Evolutionary conservation across 2,113 vertebrate genomes (phyloP).

Genomic region (Equus przewalskii): DNA sequence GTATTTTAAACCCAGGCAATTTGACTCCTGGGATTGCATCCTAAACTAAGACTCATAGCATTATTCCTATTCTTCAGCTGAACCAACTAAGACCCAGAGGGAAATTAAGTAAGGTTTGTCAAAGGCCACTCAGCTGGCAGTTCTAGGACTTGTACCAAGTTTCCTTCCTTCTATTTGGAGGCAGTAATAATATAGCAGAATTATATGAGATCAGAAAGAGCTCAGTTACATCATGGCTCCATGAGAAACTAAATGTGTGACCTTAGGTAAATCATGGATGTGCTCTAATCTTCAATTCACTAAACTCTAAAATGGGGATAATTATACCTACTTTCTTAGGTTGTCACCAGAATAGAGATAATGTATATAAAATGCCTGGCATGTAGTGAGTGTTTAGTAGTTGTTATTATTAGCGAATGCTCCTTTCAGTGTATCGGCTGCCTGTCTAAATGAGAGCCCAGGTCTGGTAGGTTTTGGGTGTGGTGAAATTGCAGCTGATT

Average conservation of each 20-base stretch:
- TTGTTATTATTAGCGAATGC: neutral
- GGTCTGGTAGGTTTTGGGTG: neutral
- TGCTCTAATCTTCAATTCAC: neutral
- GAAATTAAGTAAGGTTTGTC: slow-evolving; percentile 19
- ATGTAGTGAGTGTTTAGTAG: neutral
- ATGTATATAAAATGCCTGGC: neutral
- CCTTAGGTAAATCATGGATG: neutral
- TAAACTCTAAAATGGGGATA: neutral
- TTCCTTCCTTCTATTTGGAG: neutral
- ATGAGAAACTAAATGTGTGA: neutral
- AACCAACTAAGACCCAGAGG: neutral
- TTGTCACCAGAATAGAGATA: neutral
- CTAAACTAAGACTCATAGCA: neutral
- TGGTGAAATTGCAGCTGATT: neutral
- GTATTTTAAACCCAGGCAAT: neutral
- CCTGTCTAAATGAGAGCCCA: neutral
- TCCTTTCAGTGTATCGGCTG: neutral
- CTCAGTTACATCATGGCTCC: neutral
- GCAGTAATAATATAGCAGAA: neutral
- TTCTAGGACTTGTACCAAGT: neutral
- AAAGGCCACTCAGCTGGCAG: neutral
- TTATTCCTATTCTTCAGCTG: neutral
- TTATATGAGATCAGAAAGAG: neutral
- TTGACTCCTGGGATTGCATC: neutral
- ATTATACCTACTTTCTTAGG: neutral